Evolutionary conservation across 2,888 invertebrate genomes (phyloP).

Genomic region (Cremastinae sp.): DNA sequence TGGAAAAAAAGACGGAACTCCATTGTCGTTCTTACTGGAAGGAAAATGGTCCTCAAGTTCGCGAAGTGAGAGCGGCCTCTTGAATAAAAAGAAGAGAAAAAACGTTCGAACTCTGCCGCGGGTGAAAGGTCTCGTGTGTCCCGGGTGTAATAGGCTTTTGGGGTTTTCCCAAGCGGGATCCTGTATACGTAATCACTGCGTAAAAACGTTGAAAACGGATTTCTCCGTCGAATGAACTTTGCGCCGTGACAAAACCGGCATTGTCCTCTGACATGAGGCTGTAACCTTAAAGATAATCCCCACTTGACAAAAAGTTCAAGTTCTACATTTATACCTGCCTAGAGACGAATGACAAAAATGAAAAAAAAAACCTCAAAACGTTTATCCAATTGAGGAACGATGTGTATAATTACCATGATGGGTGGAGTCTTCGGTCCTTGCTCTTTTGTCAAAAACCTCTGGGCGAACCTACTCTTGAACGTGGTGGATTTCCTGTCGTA

Average conservation of each 20-base stretch:
- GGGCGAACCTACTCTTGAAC: background rate
- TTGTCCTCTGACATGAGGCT: constrained; percentile 49
- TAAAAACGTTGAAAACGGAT: constrained; percentile 44
- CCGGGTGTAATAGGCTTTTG: constrained; percentile 43
- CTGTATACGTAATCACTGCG: constrained; percentile 44
- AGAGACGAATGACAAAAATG: constrained; percentile 12
- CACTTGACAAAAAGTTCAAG: constrained; percentile 53
- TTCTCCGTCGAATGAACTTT: constrained; percentile 30
- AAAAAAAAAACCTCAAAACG: constrained; percentile 19
- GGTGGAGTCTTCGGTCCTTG: constrained; percentile 31
- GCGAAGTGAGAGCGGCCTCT: constrained; percentile 18
- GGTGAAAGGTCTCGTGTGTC: constrained; percentile 46
- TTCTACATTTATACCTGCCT: constrained; percentile 27
- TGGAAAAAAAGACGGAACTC: constrained; percentile 34
- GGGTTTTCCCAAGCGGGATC: constrained; percentile 37
- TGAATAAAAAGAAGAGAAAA: constrained; percentile 20
- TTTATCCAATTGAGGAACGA: constrained; percentile 16
- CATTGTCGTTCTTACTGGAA: constrained; percentile 46
- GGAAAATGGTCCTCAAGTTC: constrained; percentile 47
- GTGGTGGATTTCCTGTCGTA: background rate
- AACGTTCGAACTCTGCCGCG: constrained; percentile 47
- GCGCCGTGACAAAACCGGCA: constrained; percentile 37
- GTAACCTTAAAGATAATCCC: constrained; percentile 29
- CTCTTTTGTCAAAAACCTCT: constrained; percentile 27
- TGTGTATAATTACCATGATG: constrained; percentile 39